phyloP scores from a whole-genome alignment of 2,888 invertebrate genomes.

The Seladonia tumulorum region DNA sequence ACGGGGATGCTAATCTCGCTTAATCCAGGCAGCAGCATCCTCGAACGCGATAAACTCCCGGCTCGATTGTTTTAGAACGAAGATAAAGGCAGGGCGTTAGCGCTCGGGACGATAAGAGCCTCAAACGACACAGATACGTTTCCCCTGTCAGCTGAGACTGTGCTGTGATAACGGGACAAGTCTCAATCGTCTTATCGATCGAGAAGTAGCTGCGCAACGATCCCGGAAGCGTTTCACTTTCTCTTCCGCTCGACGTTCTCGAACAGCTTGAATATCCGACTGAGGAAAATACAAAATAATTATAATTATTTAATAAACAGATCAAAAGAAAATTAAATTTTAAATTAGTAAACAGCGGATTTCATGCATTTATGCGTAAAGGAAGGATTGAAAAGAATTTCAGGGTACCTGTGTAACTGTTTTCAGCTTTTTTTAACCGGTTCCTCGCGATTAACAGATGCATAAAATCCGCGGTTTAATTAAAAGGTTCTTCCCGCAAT shows the following conservation, averaged over 20 bases:
- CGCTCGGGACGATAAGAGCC: background rate
- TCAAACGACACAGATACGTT: slow-evolving; percentile 1
- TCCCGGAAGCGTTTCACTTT: background rate
- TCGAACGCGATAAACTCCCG: background rate
- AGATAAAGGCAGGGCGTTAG: background rate
- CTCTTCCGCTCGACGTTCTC: background rate
- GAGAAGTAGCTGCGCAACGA: background rate
- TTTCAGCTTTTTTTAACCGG: background rate
- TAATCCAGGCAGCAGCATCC: slow-evolving; percentile 16
- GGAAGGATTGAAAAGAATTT: no score
- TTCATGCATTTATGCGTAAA: no score
- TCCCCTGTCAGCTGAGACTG: background rate
- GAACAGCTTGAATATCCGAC: background rate
- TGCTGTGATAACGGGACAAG: background rate
- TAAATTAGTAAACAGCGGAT: no score
- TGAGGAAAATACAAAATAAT: no score
- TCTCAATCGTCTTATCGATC: slow-evolving; percentile 2
- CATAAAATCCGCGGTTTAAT: background rate
- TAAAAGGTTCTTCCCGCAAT: background rate
- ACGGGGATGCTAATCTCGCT: slow-evolving; percentile 24
- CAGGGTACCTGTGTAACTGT: no score
- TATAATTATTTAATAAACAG: no score
- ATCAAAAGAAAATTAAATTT: no score
- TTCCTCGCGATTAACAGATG: background rate
- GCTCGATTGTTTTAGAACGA: slow-evolving; percentile 7